phyloP scores from a whole-genome alignment of 2,888 invertebrate species.

The Heliconius hortense region DNA sequence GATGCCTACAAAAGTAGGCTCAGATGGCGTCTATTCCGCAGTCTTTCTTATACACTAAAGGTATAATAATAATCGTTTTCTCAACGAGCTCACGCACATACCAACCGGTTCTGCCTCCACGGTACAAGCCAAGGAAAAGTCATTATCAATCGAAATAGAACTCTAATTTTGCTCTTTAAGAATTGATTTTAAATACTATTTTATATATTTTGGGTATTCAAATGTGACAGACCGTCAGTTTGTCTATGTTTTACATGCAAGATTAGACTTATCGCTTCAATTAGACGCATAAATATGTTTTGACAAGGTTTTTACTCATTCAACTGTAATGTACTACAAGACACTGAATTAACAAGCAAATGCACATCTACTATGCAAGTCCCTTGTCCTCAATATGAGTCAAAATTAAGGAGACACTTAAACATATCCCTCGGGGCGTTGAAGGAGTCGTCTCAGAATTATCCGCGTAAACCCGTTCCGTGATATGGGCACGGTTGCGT shows the following conservation, averaged over 20 bases:
- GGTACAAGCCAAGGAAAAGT: slow-evolving; percentile 36
- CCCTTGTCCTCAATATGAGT: slow-evolving; percentile 19
- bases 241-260: slow-evolving; percentile 31
- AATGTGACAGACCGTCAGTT: slow-evolving; percentile 24
- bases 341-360: slow-evolving; percentile 7
- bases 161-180: slow-evolving; percentile 42
- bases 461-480: slow-evolving; percentile 34
- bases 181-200: slow-evolving; percentile 26
- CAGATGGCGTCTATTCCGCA: slow-evolving; percentile 52
- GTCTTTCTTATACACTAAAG: slow-evolving; percentile 52
- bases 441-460: slow-evolving; percentile 31
- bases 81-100: slow-evolving; percentile 67
- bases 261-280: slow-evolving; percentile 20
- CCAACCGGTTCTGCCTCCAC: slow-evolving; percentile 58
- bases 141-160: slow-evolving; percentile 41
- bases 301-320: slow-evolving; percentile 20
- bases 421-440: slow-evolving; percentile 21
- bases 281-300: slow-evolving; percentile 14
- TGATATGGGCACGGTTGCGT: slow-evolving; percentile 32
- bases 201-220: slow-evolving; percentile 13
- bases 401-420: slow-evolving; percentile 26
- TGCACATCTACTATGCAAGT: not conserved
- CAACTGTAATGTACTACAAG: not conserved
- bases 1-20: slow-evolving; percentile 13
- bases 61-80: slow-evolving; percentile 69